These are phyloP conservation scores for Hartigia nigra DNA, from an alignment of 2,888 invertebrate species.

Conservation along the genomic window DNA sequence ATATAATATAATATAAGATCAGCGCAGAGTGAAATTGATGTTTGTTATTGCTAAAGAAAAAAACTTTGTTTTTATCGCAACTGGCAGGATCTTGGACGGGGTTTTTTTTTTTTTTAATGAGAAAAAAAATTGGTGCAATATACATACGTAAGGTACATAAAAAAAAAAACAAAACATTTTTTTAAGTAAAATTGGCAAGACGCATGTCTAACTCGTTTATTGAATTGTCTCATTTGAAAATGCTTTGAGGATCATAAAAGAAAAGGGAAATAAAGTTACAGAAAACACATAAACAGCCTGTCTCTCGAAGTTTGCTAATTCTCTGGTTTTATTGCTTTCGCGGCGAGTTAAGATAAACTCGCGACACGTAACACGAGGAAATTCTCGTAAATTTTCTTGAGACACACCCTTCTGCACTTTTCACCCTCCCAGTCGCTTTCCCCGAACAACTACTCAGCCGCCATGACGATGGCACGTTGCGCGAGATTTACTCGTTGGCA, in stretches of 20 bases:
- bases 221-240: background rate
- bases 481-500: background rate
- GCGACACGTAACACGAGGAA: background rate
- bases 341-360: background rate
- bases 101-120: too few relatives aligned
- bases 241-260: background rate
- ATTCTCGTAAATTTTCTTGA: background rate
- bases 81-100: too few relatives aligned
- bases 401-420: background rate
- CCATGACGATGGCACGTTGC: background rate
- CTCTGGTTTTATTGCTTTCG: background rate
- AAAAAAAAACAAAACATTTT: too few relatives aligned
- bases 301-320: background rate
- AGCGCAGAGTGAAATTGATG: conserved; percentile 21
- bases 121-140: conserved; percentile 4
- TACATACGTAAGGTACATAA: background rate
- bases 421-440: background rate
- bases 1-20: conserved; percentile 21
- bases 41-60: conserved; percentile 15
- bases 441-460: background rate
- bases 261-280: background rate
- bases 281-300: background rate
- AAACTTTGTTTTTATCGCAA: conserved; percentile 11
- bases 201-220: background rate
- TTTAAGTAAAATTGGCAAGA: background rate